These are phyloP conservation scores for Asobara japonica DNA, from an alignment of 1,140 invertebrate genomes.

Conservation along the genomic window DNA sequence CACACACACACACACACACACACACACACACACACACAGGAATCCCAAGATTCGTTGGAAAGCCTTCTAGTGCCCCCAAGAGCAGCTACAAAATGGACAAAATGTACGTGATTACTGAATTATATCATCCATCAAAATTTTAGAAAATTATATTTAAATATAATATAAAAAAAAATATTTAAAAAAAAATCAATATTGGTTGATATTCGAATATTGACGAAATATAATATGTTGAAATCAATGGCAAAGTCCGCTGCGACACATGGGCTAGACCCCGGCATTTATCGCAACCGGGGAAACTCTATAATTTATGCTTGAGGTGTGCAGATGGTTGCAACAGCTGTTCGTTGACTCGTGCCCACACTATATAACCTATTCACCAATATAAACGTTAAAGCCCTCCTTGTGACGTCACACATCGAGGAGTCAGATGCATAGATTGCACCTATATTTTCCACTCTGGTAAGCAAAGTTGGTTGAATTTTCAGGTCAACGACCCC, in stretches of 20 bases:
- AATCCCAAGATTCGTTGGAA: too few relatives aligned
- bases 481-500: constrained; percentile 16
- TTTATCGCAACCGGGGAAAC: constrained; percentile 5
- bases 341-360: constrained; percentile 24
- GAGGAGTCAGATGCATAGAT: constrained; percentile 32
- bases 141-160: too few relatives aligned
- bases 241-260: neutral
- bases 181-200: neutral
- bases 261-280: neutral
- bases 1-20: neutral
- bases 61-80: too few relatives aligned
- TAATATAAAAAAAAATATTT: too few relatives aligned
- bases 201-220: neutral
- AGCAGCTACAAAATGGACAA: too few relatives aligned
- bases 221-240: neutral
- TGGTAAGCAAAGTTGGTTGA: constrained; percentile 13
- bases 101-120: too few relatives aligned
- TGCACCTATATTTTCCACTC: constrained; percentile 28
- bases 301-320: constrained; percentile 27
- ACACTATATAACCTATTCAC: constrained; percentile 15
- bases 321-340: constrained; percentile 35
- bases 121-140: too few relatives aligned
- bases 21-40: neutral
- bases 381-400: neutral
- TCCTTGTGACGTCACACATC: constrained; percentile 18